Percentiles rank a stretch among this genome's conserved stretches.
phyloP scores from a whole-genome alignment of 2,888 invertebrate species.

The Trachelus iudaicus region DNA sequence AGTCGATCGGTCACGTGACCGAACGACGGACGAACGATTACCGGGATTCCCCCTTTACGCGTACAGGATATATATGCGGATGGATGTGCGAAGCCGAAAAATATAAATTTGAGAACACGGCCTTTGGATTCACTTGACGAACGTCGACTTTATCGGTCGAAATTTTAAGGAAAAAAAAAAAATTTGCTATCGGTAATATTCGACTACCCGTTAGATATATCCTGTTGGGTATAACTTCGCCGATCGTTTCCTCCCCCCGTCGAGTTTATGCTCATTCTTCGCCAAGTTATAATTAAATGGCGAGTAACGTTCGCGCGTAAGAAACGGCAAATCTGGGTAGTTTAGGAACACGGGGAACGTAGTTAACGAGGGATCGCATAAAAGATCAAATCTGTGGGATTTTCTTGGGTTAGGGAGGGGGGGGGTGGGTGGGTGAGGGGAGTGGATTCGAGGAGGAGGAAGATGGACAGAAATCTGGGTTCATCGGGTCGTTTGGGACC shows the following conservation, averaged over 20 bases:
- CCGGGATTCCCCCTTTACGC: not conserved
- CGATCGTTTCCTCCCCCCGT: constrained; percentile 10
- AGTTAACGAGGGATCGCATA: constrained; percentile 30
- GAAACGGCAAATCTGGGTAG: constrained; percentile 34
- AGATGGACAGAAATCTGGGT: not conserved
- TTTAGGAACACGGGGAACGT: constrained; percentile 37
- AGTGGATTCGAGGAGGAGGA: too few relatives aligned
- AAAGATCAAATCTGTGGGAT: not conserved
- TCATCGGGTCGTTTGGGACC: not conserved
- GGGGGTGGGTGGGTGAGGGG: accelerated
- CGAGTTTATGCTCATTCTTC: constrained; percentile 41
- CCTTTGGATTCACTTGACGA: too few relatives aligned
- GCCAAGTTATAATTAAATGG: constrained; percentile 53
- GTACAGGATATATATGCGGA: too few relatives aligned
- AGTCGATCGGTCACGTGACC: not conserved
- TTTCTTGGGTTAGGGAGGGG: not conserved
- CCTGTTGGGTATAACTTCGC: constrained; percentile 45
- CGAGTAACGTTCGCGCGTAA: constrained; percentile 19
- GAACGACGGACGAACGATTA: not conserved
- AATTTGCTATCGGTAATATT: too few relatives aligned
- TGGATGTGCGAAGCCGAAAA: too few relatives aligned
- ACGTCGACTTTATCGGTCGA: too few relatives aligned
- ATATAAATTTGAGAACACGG: too few relatives aligned
- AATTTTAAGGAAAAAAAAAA: too few relatives aligned
- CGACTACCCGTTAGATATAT: not conserved